Conservation (phyloP, 2,113 vertebrate genomes). For the Morphnarchus princeps region DNA sequence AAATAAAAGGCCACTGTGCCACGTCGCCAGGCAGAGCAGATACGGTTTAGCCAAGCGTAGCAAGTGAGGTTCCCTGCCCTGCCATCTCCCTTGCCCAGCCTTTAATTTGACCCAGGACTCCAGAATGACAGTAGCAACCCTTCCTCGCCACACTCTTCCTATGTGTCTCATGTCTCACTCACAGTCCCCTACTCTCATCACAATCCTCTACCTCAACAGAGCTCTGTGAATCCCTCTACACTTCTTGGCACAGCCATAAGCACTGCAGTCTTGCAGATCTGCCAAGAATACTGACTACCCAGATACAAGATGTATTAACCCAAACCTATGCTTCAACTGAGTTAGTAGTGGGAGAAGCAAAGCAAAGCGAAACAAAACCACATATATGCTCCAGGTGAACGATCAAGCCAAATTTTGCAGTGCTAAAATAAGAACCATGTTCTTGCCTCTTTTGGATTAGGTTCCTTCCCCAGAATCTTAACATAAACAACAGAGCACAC, state of each 20-base stretch:
- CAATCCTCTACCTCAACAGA: background rate
- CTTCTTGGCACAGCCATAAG: background rate
- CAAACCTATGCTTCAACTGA: background rate
- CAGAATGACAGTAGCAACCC: background rate
- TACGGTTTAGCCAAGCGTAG: rapidly evolving
- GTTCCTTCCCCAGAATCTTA: background rate
- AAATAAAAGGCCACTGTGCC: background rate
- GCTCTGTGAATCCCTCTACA: background rate
- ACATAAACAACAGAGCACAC: background rate
- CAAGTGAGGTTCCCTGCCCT: background rate
- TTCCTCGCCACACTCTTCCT: background rate
- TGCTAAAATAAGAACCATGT: background rate
- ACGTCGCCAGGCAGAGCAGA: rapidly evolving
- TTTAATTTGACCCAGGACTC: background rate
- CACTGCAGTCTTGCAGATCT: background rate
- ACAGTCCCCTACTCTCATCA: rapidly evolving
- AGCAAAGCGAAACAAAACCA: background rate
- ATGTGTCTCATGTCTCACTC: rapidly evolving
- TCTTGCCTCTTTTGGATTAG: background rate
- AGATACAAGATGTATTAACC: background rate
- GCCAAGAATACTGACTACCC: background rate
- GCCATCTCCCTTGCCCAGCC: background rate
- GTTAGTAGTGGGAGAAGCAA: background rate
- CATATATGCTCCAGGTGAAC: background rate
- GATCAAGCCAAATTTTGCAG: background rate